phyloP scores from a whole-genome alignment of 2,113 vertebrate species.

The Ochotona curzoniae region DNA sequence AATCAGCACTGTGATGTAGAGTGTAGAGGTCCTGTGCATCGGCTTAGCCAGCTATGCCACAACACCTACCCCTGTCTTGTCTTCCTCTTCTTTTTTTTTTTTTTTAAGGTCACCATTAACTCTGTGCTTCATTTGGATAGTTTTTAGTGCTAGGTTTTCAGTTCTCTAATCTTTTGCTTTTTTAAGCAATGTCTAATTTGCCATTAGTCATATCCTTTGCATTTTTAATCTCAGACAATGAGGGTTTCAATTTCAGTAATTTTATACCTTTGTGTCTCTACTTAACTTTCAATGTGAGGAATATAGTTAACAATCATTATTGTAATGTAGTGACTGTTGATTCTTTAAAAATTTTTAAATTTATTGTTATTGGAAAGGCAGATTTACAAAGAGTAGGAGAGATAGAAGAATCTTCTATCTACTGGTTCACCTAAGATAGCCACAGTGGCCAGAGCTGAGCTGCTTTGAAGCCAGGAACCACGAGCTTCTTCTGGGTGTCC shows the following conservation, averaged over 20 bases:
- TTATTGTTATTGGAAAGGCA: no score
- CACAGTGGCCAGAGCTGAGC: no score
- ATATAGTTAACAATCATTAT: not conserved
- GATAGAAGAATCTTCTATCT: no score
- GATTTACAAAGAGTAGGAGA: no score
- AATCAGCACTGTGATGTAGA: no score
- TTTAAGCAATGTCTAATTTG: not conserved
- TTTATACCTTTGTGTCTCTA: not conserved
- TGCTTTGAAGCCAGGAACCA: no score
- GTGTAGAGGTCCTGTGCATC: no score
- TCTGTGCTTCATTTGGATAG: not conserved
- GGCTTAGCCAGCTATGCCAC: no score
- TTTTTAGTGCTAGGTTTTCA: not conserved
- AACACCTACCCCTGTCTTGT: no score
- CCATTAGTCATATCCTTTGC: not conserved
- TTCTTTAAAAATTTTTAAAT: not conserved
- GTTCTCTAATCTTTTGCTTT: not conserved
- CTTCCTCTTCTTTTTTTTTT: not conserved
- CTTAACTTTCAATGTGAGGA: not conserved
- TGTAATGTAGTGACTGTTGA: not conserved
- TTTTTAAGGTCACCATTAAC: not conserved
- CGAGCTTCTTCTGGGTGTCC: no score
- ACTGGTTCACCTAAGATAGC: no score
- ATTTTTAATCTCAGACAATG: not conserved
- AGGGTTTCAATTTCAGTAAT: not conserved